phyloP scores from a whole-genome alignment of 1,140 invertebrate species.

The Sinella curviseta region DNA sequence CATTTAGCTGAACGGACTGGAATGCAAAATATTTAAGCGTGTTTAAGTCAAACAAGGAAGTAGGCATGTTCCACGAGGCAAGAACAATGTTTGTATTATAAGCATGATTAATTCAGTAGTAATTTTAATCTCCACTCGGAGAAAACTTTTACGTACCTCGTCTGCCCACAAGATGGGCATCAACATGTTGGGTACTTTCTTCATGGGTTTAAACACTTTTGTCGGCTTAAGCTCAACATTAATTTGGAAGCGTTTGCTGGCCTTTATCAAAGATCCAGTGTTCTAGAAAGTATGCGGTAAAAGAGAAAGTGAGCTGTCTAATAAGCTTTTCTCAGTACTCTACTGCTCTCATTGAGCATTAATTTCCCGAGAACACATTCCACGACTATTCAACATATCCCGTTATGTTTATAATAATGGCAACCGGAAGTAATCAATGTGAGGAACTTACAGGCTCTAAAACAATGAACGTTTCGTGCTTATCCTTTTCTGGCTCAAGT shows the following conservation, averaged over 20 bases:
- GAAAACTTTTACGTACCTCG: conserved; percentile 14
- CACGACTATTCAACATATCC: neutral
- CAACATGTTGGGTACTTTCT: conserved; percentile 29
- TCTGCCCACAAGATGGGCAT: conserved; percentile 37
- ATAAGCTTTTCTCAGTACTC: neutral
- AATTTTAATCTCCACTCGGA: neutral
- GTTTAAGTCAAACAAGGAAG: no score
- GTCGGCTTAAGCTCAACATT: conserved; percentile 29
- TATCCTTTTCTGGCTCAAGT: conserved; percentile 32
- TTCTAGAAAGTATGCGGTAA: conserved; percentile 22
- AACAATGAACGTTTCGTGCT: conserved; percentile 38
- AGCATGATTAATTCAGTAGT: no score
- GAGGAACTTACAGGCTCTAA: conserved; percentile 35
- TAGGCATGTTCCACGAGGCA: no score
- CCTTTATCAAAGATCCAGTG: conserved; percentile 31
- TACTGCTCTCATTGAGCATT: neutral
- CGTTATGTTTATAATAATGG: neutral
- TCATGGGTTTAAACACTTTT: conserved; percentile 24
- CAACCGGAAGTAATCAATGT: neutral
- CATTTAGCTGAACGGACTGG: conserved; percentile 23
- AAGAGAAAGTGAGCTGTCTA: neutral
- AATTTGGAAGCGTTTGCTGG: conserved; percentile 39
- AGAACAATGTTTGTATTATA: no score
- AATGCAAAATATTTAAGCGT: conserved; percentile 4
- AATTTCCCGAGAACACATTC: neutral